phyloP scores from a whole-genome alignment of 2,113 vertebrate genomes.

The Halichoerus grypus region DNA sequence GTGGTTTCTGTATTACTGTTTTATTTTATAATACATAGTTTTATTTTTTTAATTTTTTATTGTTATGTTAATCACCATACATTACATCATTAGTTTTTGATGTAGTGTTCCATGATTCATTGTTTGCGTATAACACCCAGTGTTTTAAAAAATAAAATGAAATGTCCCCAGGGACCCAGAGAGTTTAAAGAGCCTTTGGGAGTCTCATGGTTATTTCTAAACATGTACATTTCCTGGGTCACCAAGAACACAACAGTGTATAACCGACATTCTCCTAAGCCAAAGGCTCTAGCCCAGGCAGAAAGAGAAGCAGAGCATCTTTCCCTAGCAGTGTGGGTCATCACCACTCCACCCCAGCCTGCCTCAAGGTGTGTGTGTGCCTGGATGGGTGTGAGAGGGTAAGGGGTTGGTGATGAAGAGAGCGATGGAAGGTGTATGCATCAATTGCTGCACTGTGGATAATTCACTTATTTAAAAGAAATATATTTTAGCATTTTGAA shows the following conservation, averaged over 20 bases:
- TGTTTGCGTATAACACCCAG: too few relatives aligned
- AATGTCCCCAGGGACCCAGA: neutral
- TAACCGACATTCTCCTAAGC: neutral
- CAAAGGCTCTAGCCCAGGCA: neutral
- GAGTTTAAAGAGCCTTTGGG: neutral
- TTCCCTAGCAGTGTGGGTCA: neutral
- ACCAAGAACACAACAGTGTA: neutral
- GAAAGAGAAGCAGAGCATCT: conserved; percentile 14
- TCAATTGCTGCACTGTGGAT: conserved; percentile 2
- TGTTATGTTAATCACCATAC: too few relatives aligned
- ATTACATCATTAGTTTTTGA: too few relatives aligned
- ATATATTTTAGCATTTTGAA: conserved; percentile 26
- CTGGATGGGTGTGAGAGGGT: neutral
- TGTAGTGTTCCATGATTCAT: too few relatives aligned
- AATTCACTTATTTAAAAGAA: conserved; percentile 42
- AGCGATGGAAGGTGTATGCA: neutral
- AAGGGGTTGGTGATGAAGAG: neutral
- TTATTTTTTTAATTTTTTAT: too few relatives aligned
- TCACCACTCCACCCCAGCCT: neutral
- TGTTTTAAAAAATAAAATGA: neutral
- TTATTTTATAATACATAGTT: neutral
- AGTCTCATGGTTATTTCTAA: neutral
- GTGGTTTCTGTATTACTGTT: neutral
- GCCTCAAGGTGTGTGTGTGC: neutral
- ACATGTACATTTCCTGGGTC: neutral